Evolutionary conservation across 2,888 invertebrate species (phyloP).

Genomic region (Punctoribates punctum): DNA sequence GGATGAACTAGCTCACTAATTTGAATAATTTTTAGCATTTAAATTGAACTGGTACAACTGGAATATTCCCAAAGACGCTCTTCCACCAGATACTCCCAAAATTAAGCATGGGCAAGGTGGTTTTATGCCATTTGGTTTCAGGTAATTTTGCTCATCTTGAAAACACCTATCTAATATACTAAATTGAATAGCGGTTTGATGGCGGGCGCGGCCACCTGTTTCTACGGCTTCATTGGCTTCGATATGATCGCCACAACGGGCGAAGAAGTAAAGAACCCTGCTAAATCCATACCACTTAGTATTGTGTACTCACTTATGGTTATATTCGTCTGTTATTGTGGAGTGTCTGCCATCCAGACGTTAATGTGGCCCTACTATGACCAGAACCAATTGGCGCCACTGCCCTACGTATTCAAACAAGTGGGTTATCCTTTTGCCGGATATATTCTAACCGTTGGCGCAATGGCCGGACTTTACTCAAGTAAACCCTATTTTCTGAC

Average conservation of each 20-base stretch:
- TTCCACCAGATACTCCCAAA: no score
- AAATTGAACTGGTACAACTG: no score
- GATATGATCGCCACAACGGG: slow-evolving; percentile 85
- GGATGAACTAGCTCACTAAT: no score
- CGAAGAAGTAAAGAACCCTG: slow-evolving; percentile 67
- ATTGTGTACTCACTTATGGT: not conserved
- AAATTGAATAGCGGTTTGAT: slow-evolving; percentile 53
- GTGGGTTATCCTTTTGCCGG: not conserved
- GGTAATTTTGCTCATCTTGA: no score
- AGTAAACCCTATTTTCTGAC: no score
- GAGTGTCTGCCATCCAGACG: slow-evolving; percentile 73
- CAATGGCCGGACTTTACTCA: not conserved
- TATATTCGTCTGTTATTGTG: slow-evolving; percentile 14
- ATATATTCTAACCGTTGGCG: not conserved
- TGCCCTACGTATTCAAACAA: slow-evolving; percentile 57
- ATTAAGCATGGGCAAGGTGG: no score
- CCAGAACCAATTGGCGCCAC: slow-evolving; percentile 65
- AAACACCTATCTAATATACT: no score
- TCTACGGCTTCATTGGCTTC: slow-evolving; percentile 79
- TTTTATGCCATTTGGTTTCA: no score
- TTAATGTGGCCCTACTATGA: slow-evolving; percentile 70
- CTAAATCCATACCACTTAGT: slow-evolving; percentile 66
- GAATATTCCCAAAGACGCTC: no score
- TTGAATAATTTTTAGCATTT: no score
- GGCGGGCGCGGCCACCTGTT: slow-evolving; percentile 73